phyloP scores from a whole-genome alignment of 2,888 invertebrate genomes.

The Myathropa florea region DNA sequence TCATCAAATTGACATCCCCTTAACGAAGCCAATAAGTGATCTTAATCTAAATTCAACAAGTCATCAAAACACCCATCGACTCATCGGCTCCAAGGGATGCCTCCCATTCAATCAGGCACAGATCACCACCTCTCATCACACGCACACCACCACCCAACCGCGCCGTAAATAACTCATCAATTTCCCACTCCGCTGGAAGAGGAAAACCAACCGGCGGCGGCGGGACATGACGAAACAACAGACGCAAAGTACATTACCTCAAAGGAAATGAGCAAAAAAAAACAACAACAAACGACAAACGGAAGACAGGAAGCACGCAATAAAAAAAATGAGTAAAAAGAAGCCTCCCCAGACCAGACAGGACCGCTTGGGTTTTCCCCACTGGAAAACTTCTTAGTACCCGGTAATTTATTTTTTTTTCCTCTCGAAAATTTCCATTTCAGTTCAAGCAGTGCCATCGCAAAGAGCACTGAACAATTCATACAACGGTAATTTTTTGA shows the following conservation, averaged over 20 bases:
- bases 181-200: slow-evolving; percentile 64
- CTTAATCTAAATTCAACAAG: slow-evolving; percentile 8
- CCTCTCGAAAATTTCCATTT: slow-evolving; percentile 32
- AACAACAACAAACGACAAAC: slow-evolving; percentile 20
- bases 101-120: slow-evolving; percentile 21
- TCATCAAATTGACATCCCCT: slow-evolving; percentile 25
- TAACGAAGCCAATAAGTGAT: background rate
- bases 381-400: slow-evolving; percentile 44
- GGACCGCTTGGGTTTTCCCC: slow-evolving; percentile 34
- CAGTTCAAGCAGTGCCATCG: slow-evolving; percentile 67
- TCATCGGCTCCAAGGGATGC: slow-evolving; percentile 15
- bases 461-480: slow-evolving; percentile 41
- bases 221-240: slow-evolving; percentile 46
- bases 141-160: background rate
- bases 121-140: slow-evolving; percentile 19
- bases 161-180: slow-evolving; percentile 55
- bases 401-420: background rate
- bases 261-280: slow-evolving; percentile 34
- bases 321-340: slow-evolving; percentile 4
- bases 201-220: slow-evolving; percentile 50
- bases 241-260: slow-evolving; percentile 55
- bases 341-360: slow-evolving; percentile 37
- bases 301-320: slow-evolving; percentile 6
- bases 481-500: slow-evolving; percentile 37
- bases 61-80: slow-evolving; percentile 17